Percentiles rank a stretch among this genome's conserved stretches.
Conservation (phyloP, 2,113 vertebrate species). For the Zapornia atra region DNA sequence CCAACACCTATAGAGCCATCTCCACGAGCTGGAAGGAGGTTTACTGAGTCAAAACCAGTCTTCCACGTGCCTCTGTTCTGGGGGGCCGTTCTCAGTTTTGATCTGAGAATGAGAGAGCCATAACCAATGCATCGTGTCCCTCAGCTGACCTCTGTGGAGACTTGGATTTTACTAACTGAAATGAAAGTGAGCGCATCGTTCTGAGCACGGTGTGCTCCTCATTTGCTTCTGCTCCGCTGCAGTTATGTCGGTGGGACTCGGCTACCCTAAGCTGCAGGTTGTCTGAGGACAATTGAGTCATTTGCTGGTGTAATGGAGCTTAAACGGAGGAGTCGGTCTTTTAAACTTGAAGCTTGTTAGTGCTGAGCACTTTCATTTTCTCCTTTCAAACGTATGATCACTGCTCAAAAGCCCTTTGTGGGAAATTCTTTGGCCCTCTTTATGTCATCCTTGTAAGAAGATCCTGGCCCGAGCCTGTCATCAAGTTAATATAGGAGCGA, state of each 20-base stretch:
- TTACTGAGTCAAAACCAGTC: not conserved
- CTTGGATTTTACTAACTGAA: not conserved
- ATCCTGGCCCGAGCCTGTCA: not conserved
- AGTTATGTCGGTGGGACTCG: not conserved
- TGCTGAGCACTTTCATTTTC: not conserved
- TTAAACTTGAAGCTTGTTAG: not conserved
- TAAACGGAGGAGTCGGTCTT: not conserved
- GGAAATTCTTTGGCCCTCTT: not conserved
- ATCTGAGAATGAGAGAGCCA: not conserved
- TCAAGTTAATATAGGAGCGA: not conserved
- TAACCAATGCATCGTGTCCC: not conserved
- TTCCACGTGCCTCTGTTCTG: not conserved
- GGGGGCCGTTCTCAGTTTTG: not conserved
- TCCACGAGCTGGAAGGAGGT: not conserved
- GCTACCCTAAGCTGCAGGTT: not conserved
- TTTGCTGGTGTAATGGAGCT: constrained; percentile 6
- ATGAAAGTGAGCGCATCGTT: not conserved
- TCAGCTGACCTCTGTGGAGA: not conserved
- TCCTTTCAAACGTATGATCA: not conserved
- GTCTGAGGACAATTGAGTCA: not conserved
- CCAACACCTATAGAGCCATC: not conserved
- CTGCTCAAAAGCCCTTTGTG: not conserved
- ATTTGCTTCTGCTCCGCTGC: not conserved
- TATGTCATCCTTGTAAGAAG: not conserved
- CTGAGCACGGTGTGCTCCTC: not conserved